Percentiles rank a stretch among this genome's conserved stretches.
These are phyloP conservation scores for Brachionus manjavacas DNA, from an alignment of 1,140 invertebrate species.

Conservation along the genomic window DNA sequence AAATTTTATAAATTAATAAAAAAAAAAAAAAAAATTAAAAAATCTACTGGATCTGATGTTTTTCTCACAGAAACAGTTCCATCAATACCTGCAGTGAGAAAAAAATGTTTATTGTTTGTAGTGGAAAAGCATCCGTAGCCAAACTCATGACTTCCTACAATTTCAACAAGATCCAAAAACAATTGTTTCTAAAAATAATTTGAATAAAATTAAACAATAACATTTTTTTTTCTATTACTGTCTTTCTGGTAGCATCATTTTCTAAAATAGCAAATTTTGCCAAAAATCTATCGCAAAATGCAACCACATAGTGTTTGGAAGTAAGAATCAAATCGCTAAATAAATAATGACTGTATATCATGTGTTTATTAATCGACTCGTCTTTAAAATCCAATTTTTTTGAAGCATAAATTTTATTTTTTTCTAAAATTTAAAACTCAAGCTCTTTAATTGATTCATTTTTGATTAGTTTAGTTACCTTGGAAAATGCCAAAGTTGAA, in stretches of 20 bases:
- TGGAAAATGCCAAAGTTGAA: not conserved
- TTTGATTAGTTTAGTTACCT: not conserved
- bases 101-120: not conserved
- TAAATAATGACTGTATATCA: not conserved
- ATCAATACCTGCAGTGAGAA: slow-evolving; percentile 5
- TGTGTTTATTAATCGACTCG: not conserved
- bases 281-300: slow-evolving; percentile 37
- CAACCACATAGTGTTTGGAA: not conserved
- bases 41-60: not conserved
- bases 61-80: slow-evolving; percentile 4
- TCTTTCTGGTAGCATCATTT: slow-evolving; percentile 23
- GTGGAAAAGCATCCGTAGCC: slow-evolving; percentile 5
- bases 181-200: not conserved
- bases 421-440: not conserved
- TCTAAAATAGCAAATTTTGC: slow-evolving; percentile 23
- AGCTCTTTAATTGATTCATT: not conserved
- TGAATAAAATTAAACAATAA: not conserved
- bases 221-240: not conserved
- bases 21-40: too few species aligned
- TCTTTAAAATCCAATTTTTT: slow-evolving; percentile 35
- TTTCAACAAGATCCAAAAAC: not conserved
- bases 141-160: slow-evolving; percentile 30
- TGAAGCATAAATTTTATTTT: not conserved
- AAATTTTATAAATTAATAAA: too few species aligned
- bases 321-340: slow-evolving; percentile 25